Conservation (phyloP, 2,113 vertebrate genomes). For the Ailurus styani region DNA sequence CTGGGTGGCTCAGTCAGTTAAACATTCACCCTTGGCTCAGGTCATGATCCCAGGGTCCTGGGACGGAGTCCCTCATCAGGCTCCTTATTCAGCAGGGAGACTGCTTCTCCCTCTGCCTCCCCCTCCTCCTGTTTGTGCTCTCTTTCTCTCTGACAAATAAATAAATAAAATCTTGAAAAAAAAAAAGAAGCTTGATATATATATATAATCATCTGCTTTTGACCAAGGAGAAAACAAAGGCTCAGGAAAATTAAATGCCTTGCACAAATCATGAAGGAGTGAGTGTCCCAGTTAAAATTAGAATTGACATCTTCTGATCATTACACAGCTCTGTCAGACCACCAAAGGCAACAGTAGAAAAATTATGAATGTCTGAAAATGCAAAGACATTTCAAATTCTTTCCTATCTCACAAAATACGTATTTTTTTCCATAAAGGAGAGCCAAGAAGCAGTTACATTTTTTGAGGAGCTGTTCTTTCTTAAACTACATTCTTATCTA, state of each 20-base stretch:
- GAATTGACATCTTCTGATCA: background rate
- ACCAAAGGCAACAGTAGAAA: background rate
- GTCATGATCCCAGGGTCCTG: background rate
- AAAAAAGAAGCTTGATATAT: background rate
- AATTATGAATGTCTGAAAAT: background rate
- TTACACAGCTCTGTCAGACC: background rate
- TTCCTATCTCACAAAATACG: background rate
- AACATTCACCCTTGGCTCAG: background rate
- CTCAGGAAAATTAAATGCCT: background rate
- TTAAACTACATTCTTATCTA: background rate
- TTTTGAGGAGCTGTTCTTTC: background rate
- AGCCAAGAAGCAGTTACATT: background rate
- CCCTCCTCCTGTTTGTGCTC: too few species aligned
- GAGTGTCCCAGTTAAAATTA: background rate
- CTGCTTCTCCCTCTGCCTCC: too few species aligned
- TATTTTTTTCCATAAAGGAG: background rate
- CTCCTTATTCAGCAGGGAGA: too few species aligned
- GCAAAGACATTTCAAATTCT: background rate
- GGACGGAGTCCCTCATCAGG: background rate
- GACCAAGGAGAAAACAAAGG: background rate
- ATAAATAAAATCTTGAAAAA: background rate
- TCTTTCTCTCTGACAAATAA: background rate
- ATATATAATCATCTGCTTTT: background rate
- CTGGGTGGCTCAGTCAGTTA: background rate
- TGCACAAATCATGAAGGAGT: background rate